Base-by-base conservation (phyloP, 2,888 invertebrate genomes). In the Carcina quercana region DNA sequence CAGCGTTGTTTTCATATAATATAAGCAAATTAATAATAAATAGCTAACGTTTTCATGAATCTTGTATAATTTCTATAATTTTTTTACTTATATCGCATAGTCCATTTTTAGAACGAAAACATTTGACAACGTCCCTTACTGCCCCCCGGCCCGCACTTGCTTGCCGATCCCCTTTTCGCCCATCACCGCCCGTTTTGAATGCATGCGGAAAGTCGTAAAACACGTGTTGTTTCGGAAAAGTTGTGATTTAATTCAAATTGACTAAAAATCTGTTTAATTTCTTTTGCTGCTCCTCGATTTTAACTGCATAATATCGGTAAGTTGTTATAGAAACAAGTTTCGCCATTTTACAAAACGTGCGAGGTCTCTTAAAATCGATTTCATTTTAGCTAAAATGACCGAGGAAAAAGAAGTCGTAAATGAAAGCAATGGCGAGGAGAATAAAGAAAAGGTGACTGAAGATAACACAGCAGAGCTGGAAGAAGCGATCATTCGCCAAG, bases 401-500 rank as follows among this genome's bases (percentile, higher is more conserved):
- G 75, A 76, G 36, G 68, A 66, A 42, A 69, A 73, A 39, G 74
- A 79, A 55, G 53, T 60, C 8, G 44, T 60, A 3, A 33, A 59
- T 6, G 71, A 69, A 35, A 57, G 42, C 20, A 75, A 76, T 41
- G 74, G 66, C 15, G 47, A 66, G 34, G 63, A 65, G 35, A 64
- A 63, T 21, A 51, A 49, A 7, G 53, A 47, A 2, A 51, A 52
- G 7, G 54, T 50, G 38, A 14, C 39, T 2, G 59, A 60, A 21
- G 61, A 62, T 12, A 55, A 58, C 29, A 47, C 59, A 2, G n/a
- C n/a, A n/a, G 76, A 82, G 8, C 50, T 89, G 31, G 89, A 91
- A 35, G 71, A 68, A 30, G 85, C 86, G 33, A 90, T 92, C 26
- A 88, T 91, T 42, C 86, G 87, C 3, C 92, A 91, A 70, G 79